Conservation (phyloP, 2,797 vertebrate species). For the Eulemur rubriventer region DNA sequence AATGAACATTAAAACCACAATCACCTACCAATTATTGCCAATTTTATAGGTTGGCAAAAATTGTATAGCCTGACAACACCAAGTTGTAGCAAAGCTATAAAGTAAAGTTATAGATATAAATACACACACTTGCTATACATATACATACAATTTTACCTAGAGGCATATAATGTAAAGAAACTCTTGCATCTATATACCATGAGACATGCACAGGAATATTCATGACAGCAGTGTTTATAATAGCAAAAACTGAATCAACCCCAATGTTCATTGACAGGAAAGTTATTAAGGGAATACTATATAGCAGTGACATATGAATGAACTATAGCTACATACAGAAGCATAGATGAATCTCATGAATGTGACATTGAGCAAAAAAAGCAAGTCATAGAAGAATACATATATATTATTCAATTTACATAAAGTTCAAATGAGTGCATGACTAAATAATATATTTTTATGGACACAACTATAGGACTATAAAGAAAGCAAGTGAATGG, state of each 20-base stretch:
- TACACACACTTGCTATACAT: not conserved
- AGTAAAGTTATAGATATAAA: not conserved
- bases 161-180: not conserved
- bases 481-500: slow-evolving; percentile 14
- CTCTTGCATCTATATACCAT: not conserved
- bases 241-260: not conserved
- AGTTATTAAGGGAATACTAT: not conserved
- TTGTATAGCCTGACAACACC: not conserved
- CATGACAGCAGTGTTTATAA: not conserved
- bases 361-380: not conserved
- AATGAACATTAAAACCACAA: slow-evolving; percentile 14
- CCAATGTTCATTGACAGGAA: not conserved
- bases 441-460: not conserved
- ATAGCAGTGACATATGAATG: not conserved
- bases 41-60: not conserved
- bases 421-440: not conserved
- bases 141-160: not conserved
- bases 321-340: not conserved
- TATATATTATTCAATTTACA: not conserved
- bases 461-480: not conserved
- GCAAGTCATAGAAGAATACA: not conserved
- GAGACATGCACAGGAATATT: not conserved
- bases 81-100: slow-evolving; percentile 33
- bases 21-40: not conserved
- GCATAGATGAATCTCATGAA: not conserved